Percentiles rank a stretch among this genome's conserved stretches.
phyloP scores from a whole-genome alignment of 2,113 vertebrate species.

The Chamaetylas fuelleborni region DNA sequence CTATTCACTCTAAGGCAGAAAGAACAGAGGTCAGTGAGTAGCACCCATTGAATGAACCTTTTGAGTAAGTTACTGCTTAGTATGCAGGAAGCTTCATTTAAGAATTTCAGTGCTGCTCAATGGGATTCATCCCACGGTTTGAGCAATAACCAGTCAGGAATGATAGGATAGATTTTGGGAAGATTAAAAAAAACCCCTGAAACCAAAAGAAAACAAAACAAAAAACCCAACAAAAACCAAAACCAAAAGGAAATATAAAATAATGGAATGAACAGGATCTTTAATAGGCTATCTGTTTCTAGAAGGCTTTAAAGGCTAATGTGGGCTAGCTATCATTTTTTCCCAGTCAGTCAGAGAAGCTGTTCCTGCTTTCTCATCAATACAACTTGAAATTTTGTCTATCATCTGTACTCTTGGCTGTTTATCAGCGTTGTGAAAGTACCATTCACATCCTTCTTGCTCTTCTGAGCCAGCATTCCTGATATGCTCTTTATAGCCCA shows the following conservation, averaged over 20 bases:
- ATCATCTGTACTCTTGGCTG: neutral
- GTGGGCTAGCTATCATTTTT: neutral
- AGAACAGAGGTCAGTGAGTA: neutral
- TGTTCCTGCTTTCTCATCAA: neutral
- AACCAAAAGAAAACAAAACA: neutral
- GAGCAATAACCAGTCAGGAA: neutral
- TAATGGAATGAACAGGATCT: neutral
- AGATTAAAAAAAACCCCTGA: neutral
- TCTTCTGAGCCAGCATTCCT: neutral
- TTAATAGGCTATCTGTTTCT: neutral
- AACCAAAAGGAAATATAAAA: neutral
- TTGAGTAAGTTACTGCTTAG: neutral
- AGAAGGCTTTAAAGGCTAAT: neutral
- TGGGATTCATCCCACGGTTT: neutral
- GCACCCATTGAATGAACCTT: neutral
- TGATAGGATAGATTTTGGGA: neutral
- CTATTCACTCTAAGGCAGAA: neutral
- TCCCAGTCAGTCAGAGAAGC: neutral
- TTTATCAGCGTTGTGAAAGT: conserved; percentile 9
- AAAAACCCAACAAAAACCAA: too few species aligned
- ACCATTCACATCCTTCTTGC: neutral
- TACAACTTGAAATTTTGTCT: neutral
- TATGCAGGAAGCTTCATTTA: neutral
- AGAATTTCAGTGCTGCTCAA: neutral
- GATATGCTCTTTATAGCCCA: conserved; percentile 26